Percentiles rank a stretch among this genome's conserved stretches.
These are phyloP conservation scores for Plebejus melissa DNA, from an alignment of 2,888 invertebrate genomes.

Conservation along the genomic window DNA sequence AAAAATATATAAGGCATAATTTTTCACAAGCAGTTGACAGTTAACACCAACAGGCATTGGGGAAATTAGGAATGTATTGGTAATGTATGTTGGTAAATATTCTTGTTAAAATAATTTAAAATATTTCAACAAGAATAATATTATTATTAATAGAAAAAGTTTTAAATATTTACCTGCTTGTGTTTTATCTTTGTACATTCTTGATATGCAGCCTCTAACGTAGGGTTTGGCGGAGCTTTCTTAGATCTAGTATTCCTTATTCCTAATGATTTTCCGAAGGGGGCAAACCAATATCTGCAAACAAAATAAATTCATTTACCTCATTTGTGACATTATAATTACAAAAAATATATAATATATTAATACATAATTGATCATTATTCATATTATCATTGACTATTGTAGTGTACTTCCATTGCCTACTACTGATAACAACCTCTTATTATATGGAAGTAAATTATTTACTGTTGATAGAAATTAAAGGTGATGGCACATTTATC, in stretches of 20 bases:
- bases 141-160: background rate
- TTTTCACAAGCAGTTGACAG: no score
- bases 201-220: slow-evolving; percentile 88
- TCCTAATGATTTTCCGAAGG: slow-evolving; percentile 88
- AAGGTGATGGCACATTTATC: no score
- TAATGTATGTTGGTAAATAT: background rate
- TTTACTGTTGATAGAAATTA: no score
- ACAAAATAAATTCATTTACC: slow-evolving; percentile 34
- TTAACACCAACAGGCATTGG: no score
- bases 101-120: background rate
- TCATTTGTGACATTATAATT: background rate
- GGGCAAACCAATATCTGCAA: slow-evolving; percentile 88
- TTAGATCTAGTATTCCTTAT: slow-evolving; percentile 89
- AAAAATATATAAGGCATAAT: no score
- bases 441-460: no score
- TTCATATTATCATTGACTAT: background rate
- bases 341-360: no score
- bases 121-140: no score
- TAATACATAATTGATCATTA: no score
- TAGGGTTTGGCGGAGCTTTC: slow-evolving; percentile 84
- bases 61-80: background rate
- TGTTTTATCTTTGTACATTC: slow-evolving; percentile 84
- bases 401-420: background rate
- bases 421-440: no score
- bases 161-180: slow-evolving; percentile 81